Evolutionary conservation across 2,797 vertebrate genomes (phyloP).

Genomic region (Calcarius lapponicus): DNA sequence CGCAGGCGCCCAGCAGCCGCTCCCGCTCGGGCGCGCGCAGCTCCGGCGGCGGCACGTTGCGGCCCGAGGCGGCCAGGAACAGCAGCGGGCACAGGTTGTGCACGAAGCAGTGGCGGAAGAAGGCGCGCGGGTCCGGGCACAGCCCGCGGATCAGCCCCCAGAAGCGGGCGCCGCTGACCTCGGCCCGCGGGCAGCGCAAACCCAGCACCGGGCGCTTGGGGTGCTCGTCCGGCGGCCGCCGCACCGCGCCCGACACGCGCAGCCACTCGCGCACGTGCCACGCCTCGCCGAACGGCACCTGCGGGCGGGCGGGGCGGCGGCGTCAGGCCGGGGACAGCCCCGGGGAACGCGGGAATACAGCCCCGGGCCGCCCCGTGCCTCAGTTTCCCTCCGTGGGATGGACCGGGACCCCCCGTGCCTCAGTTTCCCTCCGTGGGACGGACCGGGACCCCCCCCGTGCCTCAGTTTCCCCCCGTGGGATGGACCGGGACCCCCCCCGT

Average conservation of each 20-base stretch:
- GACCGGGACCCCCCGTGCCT: no score
- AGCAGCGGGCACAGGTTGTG: background rate
- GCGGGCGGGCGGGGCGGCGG: background rate
- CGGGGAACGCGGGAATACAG: no score
- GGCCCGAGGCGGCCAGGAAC: background rate
- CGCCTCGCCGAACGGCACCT: background rate
- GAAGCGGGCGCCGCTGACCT: background rate
- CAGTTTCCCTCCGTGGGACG: no score
- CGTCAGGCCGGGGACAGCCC: background rate
- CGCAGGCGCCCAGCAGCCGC: constrained; percentile 78
- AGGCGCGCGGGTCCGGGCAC: background rate
- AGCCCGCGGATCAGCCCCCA: background rate
- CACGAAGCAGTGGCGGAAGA: background rate
- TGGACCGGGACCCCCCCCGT: no score
- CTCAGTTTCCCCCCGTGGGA: no score
- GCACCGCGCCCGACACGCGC: background rate
- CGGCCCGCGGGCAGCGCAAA: background rate
- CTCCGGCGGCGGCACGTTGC: background rate
- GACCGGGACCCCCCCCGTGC: no score
- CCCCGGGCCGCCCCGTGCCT: no score
- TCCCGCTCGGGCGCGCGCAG: constrained; percentile 60
- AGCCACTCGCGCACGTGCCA: background rate
- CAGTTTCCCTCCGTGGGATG: no score
- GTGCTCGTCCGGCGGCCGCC: background rate
- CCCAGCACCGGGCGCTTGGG: background rate